A percentile compares a stretch with the other conserved stretches of the same genome.
Evolutionary conservation across 2,888 invertebrate species (phyloP).

Genomic region (Microctonus aethiopoides): DNA sequence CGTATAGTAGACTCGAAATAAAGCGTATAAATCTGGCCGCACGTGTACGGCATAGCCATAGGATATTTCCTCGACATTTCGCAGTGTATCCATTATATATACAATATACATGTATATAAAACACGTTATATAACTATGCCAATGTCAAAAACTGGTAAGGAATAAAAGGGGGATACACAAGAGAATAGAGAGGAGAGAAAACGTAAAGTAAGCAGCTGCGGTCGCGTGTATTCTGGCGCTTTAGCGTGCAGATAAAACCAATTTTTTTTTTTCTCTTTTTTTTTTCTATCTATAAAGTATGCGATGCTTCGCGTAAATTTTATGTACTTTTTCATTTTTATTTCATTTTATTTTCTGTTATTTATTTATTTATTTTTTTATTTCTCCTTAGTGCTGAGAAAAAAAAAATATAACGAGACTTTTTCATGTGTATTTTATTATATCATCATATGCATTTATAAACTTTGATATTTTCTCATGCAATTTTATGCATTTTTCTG

Average conservation of each 20-base stretch:
- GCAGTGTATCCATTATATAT: constrained; percentile 14
- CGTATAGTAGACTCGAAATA: constrained; percentile 34
- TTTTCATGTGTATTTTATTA: background rate
- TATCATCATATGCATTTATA: background rate
- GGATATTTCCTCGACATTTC: constrained; percentile 19
- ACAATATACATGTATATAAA: background rate
- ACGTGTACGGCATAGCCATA: constrained; percentile 27
- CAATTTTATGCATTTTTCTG: constrained; percentile 26
- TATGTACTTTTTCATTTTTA: constrained; percentile 8
- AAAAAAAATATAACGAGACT: background rate
- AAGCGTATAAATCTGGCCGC: constrained; percentile 42
- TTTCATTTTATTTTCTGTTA: background rate
- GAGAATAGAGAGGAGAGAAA: background rate
- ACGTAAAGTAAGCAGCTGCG: constrained; percentile 21
- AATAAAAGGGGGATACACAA: background rate
- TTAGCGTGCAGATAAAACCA: constrained; percentile 16
- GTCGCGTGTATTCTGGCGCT: constrained; percentile 9
- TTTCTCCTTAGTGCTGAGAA: background rate
- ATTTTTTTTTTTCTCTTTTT: background rate
- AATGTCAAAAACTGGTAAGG: constrained; percentile 1
- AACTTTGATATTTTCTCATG: background rate
- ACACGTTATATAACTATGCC: constrained; percentile 11
- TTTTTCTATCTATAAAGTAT: constrained; percentile 7
- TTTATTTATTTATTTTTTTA: background rate
- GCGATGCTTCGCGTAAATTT: constrained; percentile 23